Evolutionary conservation across 1,140 invertebrate genomes (phyloP).

Genomic region (Aleiodes sp.): DNA sequence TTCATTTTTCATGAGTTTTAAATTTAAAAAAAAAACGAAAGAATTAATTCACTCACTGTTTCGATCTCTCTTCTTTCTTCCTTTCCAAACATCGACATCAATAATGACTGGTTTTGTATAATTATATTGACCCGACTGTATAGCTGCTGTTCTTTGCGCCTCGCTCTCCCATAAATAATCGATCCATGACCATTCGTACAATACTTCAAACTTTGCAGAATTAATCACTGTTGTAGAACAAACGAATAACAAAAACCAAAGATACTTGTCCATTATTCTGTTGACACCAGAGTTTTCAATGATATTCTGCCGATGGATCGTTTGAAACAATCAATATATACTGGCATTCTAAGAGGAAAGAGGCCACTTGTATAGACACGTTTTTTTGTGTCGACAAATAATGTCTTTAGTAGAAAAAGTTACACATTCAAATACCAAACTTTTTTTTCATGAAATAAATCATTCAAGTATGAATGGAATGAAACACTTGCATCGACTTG

Average conservation of each 20-base stretch:
- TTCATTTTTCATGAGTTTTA: too few relatives aligned
- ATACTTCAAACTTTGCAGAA: conserved; percentile 12
- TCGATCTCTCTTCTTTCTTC: neutral
- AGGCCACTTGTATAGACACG: neutral
- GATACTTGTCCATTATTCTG: conserved; percentile 21
- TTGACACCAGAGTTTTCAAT: conserved; percentile 1
- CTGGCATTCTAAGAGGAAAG: conserved; percentile 5
- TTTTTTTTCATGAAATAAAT: too few relatives aligned
- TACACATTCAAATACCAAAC: too few relatives aligned
- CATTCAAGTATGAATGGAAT: too few relatives aligned
- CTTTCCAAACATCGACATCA: conserved; percentile 38
- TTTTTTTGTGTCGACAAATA: too few relatives aligned
- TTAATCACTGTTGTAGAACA: conserved; percentile 12
- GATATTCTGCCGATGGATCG: neutral
- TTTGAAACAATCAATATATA: conserved; percentile 15
- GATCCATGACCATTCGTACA: conserved; percentile 43
- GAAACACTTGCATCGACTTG: too few relatives aligned
- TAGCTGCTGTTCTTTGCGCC: conserved; percentile 52
- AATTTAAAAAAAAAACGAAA: neutral
- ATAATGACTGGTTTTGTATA: conserved; percentile 34
- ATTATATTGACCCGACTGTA: conserved; percentile 67
- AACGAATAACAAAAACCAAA: conserved; percentile 17
- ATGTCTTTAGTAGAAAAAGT: too few relatives aligned
- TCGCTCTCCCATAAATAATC: conserved; percentile 37
- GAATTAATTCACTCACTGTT: neutral